These are phyloP conservation scores for Rhamphomyia laevipes DNA, from an alignment of 2,888 invertebrate genomes.

Conservation along the genomic window DNA sequence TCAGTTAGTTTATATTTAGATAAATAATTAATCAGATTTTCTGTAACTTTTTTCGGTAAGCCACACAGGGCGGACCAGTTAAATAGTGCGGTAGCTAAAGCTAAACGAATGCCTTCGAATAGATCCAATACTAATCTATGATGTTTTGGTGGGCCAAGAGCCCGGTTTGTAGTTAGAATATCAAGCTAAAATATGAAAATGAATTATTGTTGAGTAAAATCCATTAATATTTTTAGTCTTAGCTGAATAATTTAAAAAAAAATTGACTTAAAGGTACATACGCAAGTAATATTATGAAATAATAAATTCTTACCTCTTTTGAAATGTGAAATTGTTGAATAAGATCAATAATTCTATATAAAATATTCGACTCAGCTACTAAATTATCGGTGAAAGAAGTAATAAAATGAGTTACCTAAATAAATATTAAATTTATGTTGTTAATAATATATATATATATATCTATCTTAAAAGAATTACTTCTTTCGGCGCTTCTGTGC, in stretches of 20 bases:
- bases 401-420: conserved; percentile 36
- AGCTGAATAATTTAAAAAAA: conserved; percentile 8
- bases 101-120: conserved; percentile 58
- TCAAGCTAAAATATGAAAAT: conserved; percentile 55
- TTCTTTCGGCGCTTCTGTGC: no score
- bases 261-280: not conserved
- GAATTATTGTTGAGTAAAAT: no score
- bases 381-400: conserved; percentile 71
- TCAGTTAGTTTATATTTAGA: conserved; percentile 36
- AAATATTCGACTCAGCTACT: conserved; percentile 59
- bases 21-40: conserved; percentile 43
- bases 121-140: conserved; percentile 64
- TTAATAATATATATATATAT: no score
- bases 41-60: conserved; percentile 57
- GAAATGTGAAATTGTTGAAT: conserved; percentile 45
- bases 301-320: conserved; percentile 38
- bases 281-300: conserved; percentile 8
- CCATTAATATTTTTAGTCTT: no score
- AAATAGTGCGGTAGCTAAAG: conserved; percentile 61
- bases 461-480: no score
- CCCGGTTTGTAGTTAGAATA: conserved; percentile 72
- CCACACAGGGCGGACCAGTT: conserved; percentile 65
- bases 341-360: conserved; percentile 46
- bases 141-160: conserved; percentile 77
- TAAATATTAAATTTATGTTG: not conserved